Conservation (phyloP, 2,113 vertebrate species). For the Theropithecus gelada region DNA sequence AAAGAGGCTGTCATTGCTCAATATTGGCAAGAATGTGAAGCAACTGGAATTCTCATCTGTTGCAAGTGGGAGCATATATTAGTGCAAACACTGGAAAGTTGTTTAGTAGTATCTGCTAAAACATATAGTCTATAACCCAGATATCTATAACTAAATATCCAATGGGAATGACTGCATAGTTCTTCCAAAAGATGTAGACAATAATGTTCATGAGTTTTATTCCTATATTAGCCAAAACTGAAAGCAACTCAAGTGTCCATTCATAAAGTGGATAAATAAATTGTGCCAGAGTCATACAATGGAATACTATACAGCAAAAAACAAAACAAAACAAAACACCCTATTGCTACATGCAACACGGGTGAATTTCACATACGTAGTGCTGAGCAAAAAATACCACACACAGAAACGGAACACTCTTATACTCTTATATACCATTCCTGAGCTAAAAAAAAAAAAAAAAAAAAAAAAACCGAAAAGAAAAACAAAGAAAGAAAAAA, state of each 20-base stretch:
- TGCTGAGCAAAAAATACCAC: background rate
- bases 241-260: background rate
- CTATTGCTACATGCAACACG: background rate
- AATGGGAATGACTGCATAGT: background rate
- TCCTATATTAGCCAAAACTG: background rate
- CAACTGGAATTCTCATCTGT: background rate
- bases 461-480: background rate
- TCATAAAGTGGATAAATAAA: background rate
- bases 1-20: background rate
- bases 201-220: background rate
- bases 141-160: background rate
- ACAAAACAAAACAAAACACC: background rate
- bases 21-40: background rate
- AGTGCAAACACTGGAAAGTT: background rate
- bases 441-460: background rate
- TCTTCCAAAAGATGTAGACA: background rate
- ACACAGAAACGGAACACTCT: background rate
- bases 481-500: background rate
- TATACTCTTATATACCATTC: background rate
- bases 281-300: background rate
- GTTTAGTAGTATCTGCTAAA: background rate
- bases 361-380: background rate
- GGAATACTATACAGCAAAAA: background rate
- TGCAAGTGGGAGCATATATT: background rate
- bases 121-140: background rate